These are phyloP conservation scores for Heteractis magnifica DNA, from an alignment of 92 coral and sea anemone genomes.

Conservation along the genomic window DNA sequence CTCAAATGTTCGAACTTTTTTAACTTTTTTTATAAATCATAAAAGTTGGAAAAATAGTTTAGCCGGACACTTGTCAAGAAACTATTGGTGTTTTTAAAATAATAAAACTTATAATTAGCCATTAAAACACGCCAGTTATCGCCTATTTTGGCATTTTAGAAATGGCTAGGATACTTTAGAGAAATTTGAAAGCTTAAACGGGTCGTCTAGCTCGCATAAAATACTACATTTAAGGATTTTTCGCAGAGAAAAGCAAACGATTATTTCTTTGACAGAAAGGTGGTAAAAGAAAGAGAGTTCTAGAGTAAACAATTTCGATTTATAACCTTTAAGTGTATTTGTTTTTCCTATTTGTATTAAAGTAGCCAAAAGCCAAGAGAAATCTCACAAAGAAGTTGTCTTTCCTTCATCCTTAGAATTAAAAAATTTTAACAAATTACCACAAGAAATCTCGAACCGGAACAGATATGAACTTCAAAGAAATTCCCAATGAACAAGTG, in stretches of 20 bases:
- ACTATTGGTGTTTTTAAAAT: background rate
- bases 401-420: background rate
- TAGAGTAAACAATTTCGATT: slow-evolving; percentile 23
- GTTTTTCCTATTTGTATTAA: slow-evolving; percentile 11
- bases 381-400: background rate
- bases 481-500: too few relatives aligned
- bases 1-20: too few relatives aligned
- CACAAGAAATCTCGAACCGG: background rate
- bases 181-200: slow-evolving; percentile 26
- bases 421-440: background rate
- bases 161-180: slow-evolving; percentile 9
- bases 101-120: slow-evolving; percentile 27
- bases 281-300: slow-evolving; percentile 23
- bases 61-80: slow-evolving; percentile 18
- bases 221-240: slow-evolving; percentile 7
- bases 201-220: slow-evolving; percentile 8
- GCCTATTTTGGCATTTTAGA: slow-evolving; percentile 23
- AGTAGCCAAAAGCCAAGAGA: background rate
- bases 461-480: background rate
- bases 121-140: slow-evolving; percentile 30
- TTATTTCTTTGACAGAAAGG: background rate
- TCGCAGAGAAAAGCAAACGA: background rate
- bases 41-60: background rate
- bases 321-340: slow-evolving; percentile 31
- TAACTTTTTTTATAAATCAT: too few relatives aligned